Evolutionary conservation across 2,888 invertebrate genomes (phyloP), one percentile per base, ranked within the genome.

Genomic region (Heliconius erato): DNA sequence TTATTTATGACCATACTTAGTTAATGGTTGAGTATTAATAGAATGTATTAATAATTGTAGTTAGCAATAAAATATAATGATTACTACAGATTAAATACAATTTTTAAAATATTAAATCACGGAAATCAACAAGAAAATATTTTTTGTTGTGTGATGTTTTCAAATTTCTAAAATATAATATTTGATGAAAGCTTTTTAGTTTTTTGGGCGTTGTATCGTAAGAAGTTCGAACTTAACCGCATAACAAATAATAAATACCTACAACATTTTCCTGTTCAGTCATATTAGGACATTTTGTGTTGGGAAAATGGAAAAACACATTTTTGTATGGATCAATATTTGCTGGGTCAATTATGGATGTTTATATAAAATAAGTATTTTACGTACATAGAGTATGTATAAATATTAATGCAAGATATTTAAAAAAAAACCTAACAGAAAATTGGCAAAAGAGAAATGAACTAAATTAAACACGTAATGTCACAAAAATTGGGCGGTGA

Each of bases 11-110:
- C 44, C 12, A 44, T 78, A 65, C 35, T 71, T 35, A 19, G 71
- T 35, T n/a, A 72, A 77, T 59, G 32, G 19, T 78, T 54, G 49
- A 35, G n/a, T 78, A 81, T 26, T n/a, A 40, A 59, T 63, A 78
- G 9, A 26, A 26, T 23, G 26, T n/a, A 6, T 35, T 68, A 23
- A 68, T 54, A 63, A 11, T n/a, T 23, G 11, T 11, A 63, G 54
- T 54, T n/a, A 3, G 11, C 63, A 63, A 69, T 32, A 35, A 32
- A 69, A 69, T 9, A 3, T 69, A 16, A 69, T 69, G 28, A 69
- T 69, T 23, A 28, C 28, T 69, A 19, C 9, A 23, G n/a, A 63
- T n/a, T n/a, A n/a, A 63, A n/a, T 1, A 63, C n/a, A 63, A n/a
- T 63, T 63, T n/a, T 1, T 11, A 23, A 63, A 11, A 63, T 63